Conservation (phyloP, 2,888 invertebrate genomes). For the Melikaiella ostensackeni region DNA sequence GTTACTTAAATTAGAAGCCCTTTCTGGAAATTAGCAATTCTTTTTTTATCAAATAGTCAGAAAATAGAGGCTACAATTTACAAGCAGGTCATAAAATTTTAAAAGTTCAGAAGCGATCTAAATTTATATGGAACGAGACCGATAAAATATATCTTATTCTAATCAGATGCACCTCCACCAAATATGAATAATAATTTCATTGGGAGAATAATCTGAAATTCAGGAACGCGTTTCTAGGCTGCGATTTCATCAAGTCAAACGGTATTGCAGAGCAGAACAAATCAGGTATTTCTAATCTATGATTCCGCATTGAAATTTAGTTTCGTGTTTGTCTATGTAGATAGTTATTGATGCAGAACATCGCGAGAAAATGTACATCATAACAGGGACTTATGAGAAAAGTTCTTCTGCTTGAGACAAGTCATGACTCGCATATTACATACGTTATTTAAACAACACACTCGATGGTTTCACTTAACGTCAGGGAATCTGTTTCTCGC, state of each 20-base stretch:
- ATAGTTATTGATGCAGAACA: slow-evolving; percentile 22
- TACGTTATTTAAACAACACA: slow-evolving; percentile 19
- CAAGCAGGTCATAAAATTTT: too few species aligned
- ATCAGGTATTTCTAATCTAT: slow-evolving; percentile 12
- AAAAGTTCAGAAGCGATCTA: too few species aligned
- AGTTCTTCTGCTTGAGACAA: slow-evolving; percentile 10
- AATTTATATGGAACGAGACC: too few species aligned
- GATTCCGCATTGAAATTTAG: slow-evolving; percentile 24
- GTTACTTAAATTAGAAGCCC: neutral
- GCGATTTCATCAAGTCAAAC: slow-evolving; percentile 21
- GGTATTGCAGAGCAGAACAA: slow-evolving; percentile 18
- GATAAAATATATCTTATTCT: neutral
- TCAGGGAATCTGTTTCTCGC: slow-evolving; percentile 5
- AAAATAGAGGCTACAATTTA: too few species aligned
- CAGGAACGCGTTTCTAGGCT: neutral
- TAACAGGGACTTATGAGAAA: slow-evolving; percentile 32
- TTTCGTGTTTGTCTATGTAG: slow-evolving; percentile 9
- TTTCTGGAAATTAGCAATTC: neutral
- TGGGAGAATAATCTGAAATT: neutral
- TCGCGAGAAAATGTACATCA: slow-evolving; percentile 28
- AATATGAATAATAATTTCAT: neutral
- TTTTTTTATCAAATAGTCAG: neutral
- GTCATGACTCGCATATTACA: slow-evolving; percentile 28
- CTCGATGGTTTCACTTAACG: slow-evolving; percentile 20
- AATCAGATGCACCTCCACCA: neutral